Evolutionary conservation across 2,888 invertebrate genomes (phyloP).

Genomic region (Liposcelis brunnea): DNA sequence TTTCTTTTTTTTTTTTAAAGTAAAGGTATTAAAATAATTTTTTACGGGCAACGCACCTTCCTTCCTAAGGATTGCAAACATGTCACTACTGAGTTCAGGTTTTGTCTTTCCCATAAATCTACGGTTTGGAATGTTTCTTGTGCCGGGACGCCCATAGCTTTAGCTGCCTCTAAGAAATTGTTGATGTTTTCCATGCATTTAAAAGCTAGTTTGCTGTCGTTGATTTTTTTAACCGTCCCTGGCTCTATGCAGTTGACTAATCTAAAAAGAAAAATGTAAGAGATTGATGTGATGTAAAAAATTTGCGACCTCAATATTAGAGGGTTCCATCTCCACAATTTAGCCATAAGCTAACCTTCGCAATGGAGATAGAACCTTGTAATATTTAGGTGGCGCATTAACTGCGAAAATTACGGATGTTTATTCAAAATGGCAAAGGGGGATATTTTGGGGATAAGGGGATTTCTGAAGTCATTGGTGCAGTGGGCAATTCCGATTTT

Average conservation of each 20-base stretch:
- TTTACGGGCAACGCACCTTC: conserved; percentile 46
- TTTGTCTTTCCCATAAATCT: conserved; percentile 92
- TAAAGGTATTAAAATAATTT: conserved; percentile 12
- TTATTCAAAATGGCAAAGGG: no score
- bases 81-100: conserved; percentile 88
- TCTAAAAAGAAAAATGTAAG: conserved; percentile 34
- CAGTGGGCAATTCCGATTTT: no score
- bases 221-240: conserved; percentile 79
- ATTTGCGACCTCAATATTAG: no score
- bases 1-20: conserved; percentile 1
- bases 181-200: conserved; percentile 99
- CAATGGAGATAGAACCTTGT: no score
- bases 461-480: no score
- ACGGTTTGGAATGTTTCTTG: conserved; percentile 96
- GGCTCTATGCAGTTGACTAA: conserved; percentile 73
- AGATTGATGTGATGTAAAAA: no score
- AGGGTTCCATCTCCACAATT: no score
- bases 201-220: conserved; percentile 80
- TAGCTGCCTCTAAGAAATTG: conserved; percentile 71
- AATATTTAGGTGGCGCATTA: no score
- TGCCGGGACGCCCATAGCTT: conserved; percentile 74
- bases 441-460: no score
- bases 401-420: no score
- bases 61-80: conserved; percentile 88
- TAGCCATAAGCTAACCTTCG: no score